Percentiles rank a stretch among this genome's conserved stretches.
These are phyloP conservation scores for Empis stercorea DNA, from an alignment of 2,888 invertebrate genomes.

Conservation along the genomic window DNA sequence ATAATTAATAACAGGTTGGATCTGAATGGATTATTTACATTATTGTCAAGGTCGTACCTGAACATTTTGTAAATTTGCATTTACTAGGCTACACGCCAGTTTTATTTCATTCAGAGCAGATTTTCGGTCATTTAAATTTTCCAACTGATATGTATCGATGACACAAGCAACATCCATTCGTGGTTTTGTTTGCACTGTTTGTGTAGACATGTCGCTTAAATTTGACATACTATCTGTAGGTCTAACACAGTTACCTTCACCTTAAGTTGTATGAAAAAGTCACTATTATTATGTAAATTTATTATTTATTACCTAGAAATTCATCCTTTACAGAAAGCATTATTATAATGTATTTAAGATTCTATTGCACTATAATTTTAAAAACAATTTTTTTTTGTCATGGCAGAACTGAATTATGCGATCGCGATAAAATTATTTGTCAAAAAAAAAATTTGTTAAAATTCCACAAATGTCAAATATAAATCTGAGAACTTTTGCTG, in stretches of 20 bases:
- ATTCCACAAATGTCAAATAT: too few species aligned
- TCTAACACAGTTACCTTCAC: conserved; percentile 10
- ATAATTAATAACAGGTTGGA: neutral
- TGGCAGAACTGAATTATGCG: too few species aligned
- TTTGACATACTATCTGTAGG: conserved; percentile 35
- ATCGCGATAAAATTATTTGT: too few species aligned
- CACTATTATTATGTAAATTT: too few species aligned
- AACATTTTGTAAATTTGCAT: conserved; percentile 70
- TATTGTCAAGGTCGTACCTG: conserved; percentile 44
- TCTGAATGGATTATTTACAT: conserved; percentile 4
- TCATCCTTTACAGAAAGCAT: too few species aligned
- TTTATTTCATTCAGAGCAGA: conserved; percentile 75
- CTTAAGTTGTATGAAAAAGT: too few species aligned
- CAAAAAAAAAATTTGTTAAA: too few species aligned
- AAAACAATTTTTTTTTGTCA: too few species aligned
- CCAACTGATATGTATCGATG: conserved; percentile 59
- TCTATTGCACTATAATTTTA: too few species aligned
- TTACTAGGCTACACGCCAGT: conserved; percentile 62
- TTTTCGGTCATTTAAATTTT: conserved; percentile 60
- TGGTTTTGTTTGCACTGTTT: conserved; percentile 38
- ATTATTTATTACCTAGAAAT: too few species aligned
- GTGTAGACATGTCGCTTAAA: conserved; percentile 46
- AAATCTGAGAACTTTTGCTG: too few species aligned
- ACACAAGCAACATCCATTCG: conserved; percentile 84
- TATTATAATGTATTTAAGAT: too few species aligned